Conservation (phyloP, 2,113 vertebrate species). For the Cinclus cinclus region DNA sequence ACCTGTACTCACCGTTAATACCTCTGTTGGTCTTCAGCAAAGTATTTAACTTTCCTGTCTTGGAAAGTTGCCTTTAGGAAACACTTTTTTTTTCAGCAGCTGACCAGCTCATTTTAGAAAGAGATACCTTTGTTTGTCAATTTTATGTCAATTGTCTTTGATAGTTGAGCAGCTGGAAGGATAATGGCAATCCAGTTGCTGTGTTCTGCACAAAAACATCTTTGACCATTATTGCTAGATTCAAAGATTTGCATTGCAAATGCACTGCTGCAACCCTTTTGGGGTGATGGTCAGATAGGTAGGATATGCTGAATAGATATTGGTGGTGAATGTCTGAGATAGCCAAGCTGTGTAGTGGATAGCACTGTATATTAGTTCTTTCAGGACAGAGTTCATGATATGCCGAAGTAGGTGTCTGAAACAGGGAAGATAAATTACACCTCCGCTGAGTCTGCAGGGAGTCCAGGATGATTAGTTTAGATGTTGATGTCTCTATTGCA, state of each 20-base stretch:
- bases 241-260: not conserved
- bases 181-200: not conserved
- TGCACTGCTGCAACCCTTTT: not conserved
- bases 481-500: conserved; percentile 31
- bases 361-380: not conserved
- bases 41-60: not conserved
- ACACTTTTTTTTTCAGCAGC: not conserved
- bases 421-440: conserved; percentile 22
- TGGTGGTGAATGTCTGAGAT: not conserved
- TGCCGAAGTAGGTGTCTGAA: conserved; percentile 45
- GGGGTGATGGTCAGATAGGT: not conserved
- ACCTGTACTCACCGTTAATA: not conserved
- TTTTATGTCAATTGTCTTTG: not conserved
- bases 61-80: not conserved
- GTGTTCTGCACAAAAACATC: not conserved
- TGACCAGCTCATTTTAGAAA: not conserved
- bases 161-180: not conserved
- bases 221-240: not conserved
- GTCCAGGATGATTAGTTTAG: conserved; percentile 18
- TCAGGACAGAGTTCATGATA: conserved; percentile 39
- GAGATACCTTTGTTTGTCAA: not conserved
- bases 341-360: not conserved
- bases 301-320: not conserved
- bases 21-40: not conserved
- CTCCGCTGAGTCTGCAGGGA: not conserved